A percentile compares a stretch with the other conserved stretches of the same genome.
phyloP scores from a whole-genome alignment of 1,140 invertebrate species.

The Aradophagus sp. region DNA sequence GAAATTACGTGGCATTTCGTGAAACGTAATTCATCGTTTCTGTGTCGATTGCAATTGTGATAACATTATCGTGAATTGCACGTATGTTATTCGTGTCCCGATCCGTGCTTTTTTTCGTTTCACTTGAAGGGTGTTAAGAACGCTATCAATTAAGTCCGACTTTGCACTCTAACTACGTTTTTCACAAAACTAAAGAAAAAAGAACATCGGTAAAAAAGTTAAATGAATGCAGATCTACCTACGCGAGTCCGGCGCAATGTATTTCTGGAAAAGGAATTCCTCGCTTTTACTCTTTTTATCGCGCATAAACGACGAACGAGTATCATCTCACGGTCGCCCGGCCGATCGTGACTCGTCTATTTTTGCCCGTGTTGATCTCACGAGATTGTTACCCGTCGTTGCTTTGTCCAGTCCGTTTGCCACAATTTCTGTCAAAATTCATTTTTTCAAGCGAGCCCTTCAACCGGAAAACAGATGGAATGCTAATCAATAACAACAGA shows the following conservation, averaged over 20 bases:
- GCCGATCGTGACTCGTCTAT: slow-evolving; percentile 47
- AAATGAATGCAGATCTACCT: slow-evolving; percentile 20
- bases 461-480: too few relatives aligned
- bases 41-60: slow-evolving; percentile 35
- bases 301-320: slow-evolving; percentile 33
- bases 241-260: slow-evolving; percentile 34
- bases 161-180: slow-evolving; percentile 3
- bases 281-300: slow-evolving; percentile 46
- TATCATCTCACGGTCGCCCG: slow-evolving; percentile 34
- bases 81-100: slow-evolving; percentile 17
- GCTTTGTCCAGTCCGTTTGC: slow-evolving; percentile 47
- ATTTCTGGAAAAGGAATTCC: slow-evolving; percentile 49
- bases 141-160: slow-evolving; percentile 6
- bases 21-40: slow-evolving; percentile 18
- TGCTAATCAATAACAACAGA: too few relatives aligned
- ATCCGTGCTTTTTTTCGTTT: slow-evolving; percentile 19
- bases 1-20: slow-evolving; percentile 15
- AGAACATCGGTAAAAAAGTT: slow-evolving; percentile 1
- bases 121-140: slow-evolving; percentile 15
- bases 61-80: slow-evolving; percentile 29
- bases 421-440: slow-evolving; percentile 28
- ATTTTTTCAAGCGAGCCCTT: slow-evolving; percentile 2
- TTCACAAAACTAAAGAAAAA: neutral
- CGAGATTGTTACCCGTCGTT: slow-evolving; percentile 42
- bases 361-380: slow-evolving; percentile 47